Percentiles rank a stretch among this genome's conserved stretches.
phyloP scores from a whole-genome alignment of 2,113 vertebrate species.

The Australoheros scitulus region DNA sequence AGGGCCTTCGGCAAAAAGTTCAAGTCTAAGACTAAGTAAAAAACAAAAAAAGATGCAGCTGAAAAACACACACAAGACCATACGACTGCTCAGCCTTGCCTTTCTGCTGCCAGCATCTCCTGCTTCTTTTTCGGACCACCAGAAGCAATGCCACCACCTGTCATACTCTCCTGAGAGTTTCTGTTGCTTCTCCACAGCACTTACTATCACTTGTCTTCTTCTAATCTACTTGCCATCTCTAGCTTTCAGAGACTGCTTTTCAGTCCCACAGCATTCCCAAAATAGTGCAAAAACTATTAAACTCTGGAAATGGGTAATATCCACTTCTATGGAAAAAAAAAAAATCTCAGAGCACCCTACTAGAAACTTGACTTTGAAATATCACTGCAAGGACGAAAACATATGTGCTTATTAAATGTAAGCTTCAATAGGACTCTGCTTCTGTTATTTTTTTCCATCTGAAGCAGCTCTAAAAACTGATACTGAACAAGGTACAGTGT shows the following conservation, averaged over 20 bases:
- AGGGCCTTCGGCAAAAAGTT: conserved; percentile 82
- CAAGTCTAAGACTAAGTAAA: conserved; percentile 85
- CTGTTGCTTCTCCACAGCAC: conserved; percentile 29
- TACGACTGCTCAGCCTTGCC: conserved; percentile 20
- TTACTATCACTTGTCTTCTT: not conserved
- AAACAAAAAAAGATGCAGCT: conserved; percentile 6
- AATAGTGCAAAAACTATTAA: not conserved
- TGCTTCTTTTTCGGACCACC: conserved; percentile 23
- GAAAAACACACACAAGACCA: not conserved
- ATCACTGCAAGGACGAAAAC: not conserved
- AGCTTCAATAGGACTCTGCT: not conserved
- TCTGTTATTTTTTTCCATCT: not conserved
- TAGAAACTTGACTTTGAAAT: not conserved
- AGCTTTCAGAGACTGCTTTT: not conserved
- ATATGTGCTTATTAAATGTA: not conserved
- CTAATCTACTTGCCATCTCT: not conserved
- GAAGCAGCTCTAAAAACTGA: not conserved
- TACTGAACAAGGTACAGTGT: not conserved
- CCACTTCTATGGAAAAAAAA: not conserved
- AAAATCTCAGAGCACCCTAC: not conserved
- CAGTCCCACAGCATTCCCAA: not conserved
- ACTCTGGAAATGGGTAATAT: not conserved
- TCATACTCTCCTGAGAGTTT: conserved; percentile 23
- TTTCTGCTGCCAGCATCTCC: conserved; percentile 51
- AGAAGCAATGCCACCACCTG: conserved; percentile 33